Evolutionary conservation across 2,888 invertebrate species (phyloP), one percentile per base, ranked within the genome.

Genomic region (Asteroscopus sphinx): DNA sequence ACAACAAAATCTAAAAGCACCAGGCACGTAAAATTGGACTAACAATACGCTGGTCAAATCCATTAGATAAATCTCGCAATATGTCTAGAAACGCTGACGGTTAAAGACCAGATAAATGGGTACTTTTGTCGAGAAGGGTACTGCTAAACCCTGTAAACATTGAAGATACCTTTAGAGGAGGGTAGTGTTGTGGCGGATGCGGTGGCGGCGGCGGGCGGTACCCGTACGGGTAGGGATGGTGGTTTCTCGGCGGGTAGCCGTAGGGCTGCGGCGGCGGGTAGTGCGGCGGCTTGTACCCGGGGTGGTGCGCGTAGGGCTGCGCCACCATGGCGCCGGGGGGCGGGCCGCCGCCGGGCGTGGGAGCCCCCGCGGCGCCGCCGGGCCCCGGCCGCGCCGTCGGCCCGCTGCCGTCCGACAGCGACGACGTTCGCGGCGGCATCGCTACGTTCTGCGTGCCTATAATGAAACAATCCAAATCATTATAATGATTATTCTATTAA

Each of bases 351-450:
- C 85, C 79, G 57, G 86, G 82, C 68, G 86, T 73, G 68, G 86
- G 85, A 73, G 87, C 80, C 57, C 87, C 83, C 51, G 83, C 77
- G 59, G 79, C 83, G 63, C 86, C 79, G 63, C 87, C 85, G 55
- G 81, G 83, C 55, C 82, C 83, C 48, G 81, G 75, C 64, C 89
- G 87, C 77, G 82, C 83, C 79, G 87, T 87, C 76, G 87, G 86
- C 69, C 91, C 94, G 87, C 90, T 91, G 93, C 95, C 95, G 90
- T 90, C 94, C 74, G 93, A 90, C 95, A 96, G 89, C 94, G 96
- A 98, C 84, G 98, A 97, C 91, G 98, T 98, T 89, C 98, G 96
- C 89, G 98, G 98, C 90, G 98, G 98, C 97, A 98, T 98, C 95
- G 98, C 97, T 96, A 98, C 97, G 96, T 97, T 98, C 96, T 97